Base-by-base conservation (phyloP, 2,888 invertebrate genomes). In the Branchipolynoe longqiensis region DNA sequence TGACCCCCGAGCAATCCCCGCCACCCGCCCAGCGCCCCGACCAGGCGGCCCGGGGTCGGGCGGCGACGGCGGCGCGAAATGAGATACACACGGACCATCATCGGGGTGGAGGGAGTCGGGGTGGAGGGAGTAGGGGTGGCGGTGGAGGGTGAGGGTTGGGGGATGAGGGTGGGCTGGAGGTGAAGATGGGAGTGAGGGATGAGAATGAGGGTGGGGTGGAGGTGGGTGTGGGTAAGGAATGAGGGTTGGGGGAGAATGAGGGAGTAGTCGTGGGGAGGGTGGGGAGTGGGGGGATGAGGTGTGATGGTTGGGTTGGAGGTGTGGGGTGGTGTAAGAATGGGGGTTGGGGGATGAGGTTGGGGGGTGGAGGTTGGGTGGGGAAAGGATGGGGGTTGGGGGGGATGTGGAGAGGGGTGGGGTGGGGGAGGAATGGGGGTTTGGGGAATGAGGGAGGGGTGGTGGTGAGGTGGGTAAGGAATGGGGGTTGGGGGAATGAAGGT, bases 1-100 rank as follows among this genome's bases (percentile, higher is more conserved):
- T 1, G 78, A 62, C 48, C 31, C 48, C 78, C 48, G 48, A 78
- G 48, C 41, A 78, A 78, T 78, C 78, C 33, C 48, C 25, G 78
- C 38, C 58, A 22, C n/a, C 69, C 33, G 38, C 22, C 33, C 38
- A 38, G 69, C 33, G 69, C 33, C 4, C 58, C 4, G 58, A 18
- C 58, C 36, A n/a, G n/a, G n/a, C n/a, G n/a, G n/a, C n/a, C n/a
- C n/a, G n/a, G n/a, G n/a, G 14, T 54, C 14, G 54, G 54, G 22
- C 14, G 22, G 12, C 22, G 54, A 54, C 22, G 14, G 22, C 22
- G 22, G 54, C 14, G 54, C n/a, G n/a, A 78, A 78, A 78, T 78
- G 54, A 54, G 78, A 28, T 78, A 41, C 31, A 78, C 54, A 78
- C 31, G 48, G 41, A 18, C 31, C 48, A 41, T 78, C 28, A 6